Evolutionary conservation across 1,140 invertebrate species (phyloP), one percentile per base, ranked within the genome.

Genomic region (Helicoverpa zea): DNA sequence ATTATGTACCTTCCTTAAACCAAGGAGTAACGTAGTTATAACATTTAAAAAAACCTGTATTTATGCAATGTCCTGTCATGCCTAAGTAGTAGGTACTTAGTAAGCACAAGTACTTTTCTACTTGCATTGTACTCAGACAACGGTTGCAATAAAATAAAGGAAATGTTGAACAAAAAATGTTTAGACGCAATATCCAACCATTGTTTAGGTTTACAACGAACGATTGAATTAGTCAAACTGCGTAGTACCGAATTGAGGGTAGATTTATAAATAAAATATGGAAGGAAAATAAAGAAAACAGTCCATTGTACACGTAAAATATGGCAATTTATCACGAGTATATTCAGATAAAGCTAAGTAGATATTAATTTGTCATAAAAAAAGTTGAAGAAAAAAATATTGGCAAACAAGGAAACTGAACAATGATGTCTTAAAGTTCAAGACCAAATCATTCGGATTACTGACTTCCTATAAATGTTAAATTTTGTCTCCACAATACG

Each of bases 101-200:
- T 43, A 43, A 5, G 35, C 35, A 43, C 35, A 43, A 43, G 35
- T 43, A 43, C 35, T 43, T 5, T n/a, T n/a, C n/a, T 59, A 59
- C 18, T 29, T 30, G 58, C 58, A 61, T 61, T 61, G 58, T 61
- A 30, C 23, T 58, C 58, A 29, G 23, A 61, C 58, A 61, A 30
- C 58, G 29, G 23, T 61, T 61, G 58, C 58, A 23, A 61, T 61
- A 30, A 61, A 61, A 30, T 61, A 61, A 61, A 61, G 58, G 58
- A 61, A 61, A 29, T 13, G 58, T 59, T 29, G 58, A 30, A 61
- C 23, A 61, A 61, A 61, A 61, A 61, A 29, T 30, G 13, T 18
- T 58, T 14, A 30, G 58, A 30, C 58, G 58, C 58, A 61, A 61
- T 61, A 12, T 43, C 23, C 58, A 13, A 61, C 58, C 29, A 59